These are phyloP conservation scores for Sinelater perroti DNA, from an alignment of 2,888 invertebrate species.

Conservation along the genomic window DNA sequence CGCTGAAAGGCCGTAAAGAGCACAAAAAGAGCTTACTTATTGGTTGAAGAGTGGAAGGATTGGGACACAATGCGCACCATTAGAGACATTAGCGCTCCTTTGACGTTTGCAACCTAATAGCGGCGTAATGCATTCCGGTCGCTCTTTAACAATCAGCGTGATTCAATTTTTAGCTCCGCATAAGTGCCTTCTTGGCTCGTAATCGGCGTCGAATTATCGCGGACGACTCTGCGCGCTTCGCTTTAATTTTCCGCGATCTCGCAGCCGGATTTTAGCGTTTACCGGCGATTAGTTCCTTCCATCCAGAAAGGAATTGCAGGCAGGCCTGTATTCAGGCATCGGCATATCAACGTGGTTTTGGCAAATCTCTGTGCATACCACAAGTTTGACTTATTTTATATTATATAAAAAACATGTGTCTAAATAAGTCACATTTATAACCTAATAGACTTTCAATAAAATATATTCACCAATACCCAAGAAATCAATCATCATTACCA, in stretches of 20 bases:
- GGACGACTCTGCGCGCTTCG: slow-evolving; percentile 31
- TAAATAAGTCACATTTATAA: too few relatives aligned
- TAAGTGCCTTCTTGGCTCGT: slow-evolving; percentile 44
- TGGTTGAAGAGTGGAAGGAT: slow-evolving; percentile 57
- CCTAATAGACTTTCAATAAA: too few relatives aligned
- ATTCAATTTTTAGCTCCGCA: slow-evolving; percentile 57
- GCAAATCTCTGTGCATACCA: too few relatives aligned
- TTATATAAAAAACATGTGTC: too few relatives aligned
- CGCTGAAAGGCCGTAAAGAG: slow-evolving; percentile 26
- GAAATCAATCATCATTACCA: too few relatives aligned
- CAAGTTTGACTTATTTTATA: too few relatives aligned
- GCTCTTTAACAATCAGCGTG: slow-evolving; percentile 57
- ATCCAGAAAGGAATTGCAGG: too few relatives aligned
- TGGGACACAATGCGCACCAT: slow-evolving; percentile 58
- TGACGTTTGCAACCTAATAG: slow-evolving; percentile 59
- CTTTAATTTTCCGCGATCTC: slow-evolving; percentile 9
- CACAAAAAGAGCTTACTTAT: slow-evolving; percentile 55
- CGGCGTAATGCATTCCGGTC: slow-evolving; percentile 57
- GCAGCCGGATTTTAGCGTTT: too few relatives aligned
- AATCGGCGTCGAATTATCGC: slow-evolving; percentile 31
- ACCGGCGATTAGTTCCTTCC: too few relatives aligned
- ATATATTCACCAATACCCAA: too few relatives aligned
- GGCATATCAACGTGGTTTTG: too few relatives aligned
- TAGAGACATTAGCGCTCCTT: slow-evolving; percentile 59
- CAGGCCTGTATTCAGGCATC: too few relatives aligned